Evolutionary conservation across 2,888 invertebrate genomes (phyloP).

Genomic region (Pyrocoelia pectoralis): DNA sequence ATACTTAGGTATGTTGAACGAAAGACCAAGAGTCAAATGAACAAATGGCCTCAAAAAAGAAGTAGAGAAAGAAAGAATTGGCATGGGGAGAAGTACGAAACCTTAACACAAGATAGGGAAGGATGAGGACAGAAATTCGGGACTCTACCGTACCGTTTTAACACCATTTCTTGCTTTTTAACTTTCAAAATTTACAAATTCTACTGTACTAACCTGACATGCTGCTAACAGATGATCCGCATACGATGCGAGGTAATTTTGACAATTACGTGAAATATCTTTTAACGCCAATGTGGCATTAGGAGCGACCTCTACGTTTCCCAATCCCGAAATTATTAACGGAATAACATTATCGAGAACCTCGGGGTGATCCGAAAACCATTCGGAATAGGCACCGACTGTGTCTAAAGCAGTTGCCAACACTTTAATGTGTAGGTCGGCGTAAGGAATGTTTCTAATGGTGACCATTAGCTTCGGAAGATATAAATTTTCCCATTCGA

Average conservation of each 20-base stretch:
- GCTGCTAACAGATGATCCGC: constrained; percentile 79
- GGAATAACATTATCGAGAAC: constrained; percentile 73
- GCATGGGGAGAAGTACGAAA: no score
- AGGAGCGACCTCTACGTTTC: constrained; percentile 73
- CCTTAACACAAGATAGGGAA: no score
- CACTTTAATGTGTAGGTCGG: constrained; percentile 67
- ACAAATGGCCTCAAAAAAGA: no score
- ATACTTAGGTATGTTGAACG: no score
- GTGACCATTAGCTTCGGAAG: constrained; percentile 68
- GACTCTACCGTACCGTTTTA: no score
- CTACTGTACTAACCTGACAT: constrained; percentile 70
- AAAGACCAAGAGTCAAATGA: no score
- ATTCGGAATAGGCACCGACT: constrained; percentile 84
- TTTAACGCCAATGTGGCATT: constrained; percentile 88
- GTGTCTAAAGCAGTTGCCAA: constrained; percentile 79
- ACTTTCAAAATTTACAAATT: no score
- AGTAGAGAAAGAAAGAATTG: no score
- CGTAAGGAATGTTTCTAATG: constrained; percentile 70
- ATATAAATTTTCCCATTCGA: constrained; percentile 65
- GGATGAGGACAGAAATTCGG: no score
- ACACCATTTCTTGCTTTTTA: no score
- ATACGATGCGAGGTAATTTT: constrained; percentile 75
- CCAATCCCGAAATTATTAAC: constrained; percentile 72
- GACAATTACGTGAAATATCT: constrained; percentile 85
- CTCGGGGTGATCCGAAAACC: constrained; percentile 78